Conservation (phyloP, 1,140 invertebrate genomes). For the Tetramorium alpestre region DNA sequence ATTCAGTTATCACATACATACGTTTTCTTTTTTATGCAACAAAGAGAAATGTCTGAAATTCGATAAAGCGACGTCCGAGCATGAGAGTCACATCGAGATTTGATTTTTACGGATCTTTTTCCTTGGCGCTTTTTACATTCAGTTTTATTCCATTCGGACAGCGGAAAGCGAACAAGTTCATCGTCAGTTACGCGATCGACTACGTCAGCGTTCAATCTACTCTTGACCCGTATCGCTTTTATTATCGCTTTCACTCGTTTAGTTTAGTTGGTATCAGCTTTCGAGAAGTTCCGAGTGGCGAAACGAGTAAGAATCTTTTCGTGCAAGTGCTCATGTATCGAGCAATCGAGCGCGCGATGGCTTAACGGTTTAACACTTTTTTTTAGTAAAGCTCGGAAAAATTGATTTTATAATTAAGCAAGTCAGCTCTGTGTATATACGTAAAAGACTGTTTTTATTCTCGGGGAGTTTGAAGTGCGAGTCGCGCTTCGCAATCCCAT, state of each 20-base stretch:
- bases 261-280: constrained; percentile 18
- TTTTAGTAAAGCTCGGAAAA: not conserved
- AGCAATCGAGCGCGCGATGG: not conserved
- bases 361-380: not conserved
- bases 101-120: not conserved
- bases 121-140: not conserved
- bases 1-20: not conserved
- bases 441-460: not conserved
- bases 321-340: not conserved
- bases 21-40: not conserved
- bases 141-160: not conserved
- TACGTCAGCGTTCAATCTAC: constrained; percentile 41
- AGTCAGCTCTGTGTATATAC: not conserved
- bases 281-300: not conserved
- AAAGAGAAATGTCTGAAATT: not conserved
- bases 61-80: not conserved
- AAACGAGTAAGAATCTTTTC: not conserved
- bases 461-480: not conserved
- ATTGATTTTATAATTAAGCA: not conserved
- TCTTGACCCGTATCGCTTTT: constrained; percentile 31
- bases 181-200: constrained; percentile 27
- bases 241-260: constrained; percentile 51
- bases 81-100: not conserved
- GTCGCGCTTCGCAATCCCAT: not conserved
- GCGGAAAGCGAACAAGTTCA: constrained; percentile 41